Percentiles rank a stretch among this genome's conserved stretches.
phyloP scores from a whole-genome alignment of 1,140 invertebrate species.

The Oreohelix idahoensis region DNA sequence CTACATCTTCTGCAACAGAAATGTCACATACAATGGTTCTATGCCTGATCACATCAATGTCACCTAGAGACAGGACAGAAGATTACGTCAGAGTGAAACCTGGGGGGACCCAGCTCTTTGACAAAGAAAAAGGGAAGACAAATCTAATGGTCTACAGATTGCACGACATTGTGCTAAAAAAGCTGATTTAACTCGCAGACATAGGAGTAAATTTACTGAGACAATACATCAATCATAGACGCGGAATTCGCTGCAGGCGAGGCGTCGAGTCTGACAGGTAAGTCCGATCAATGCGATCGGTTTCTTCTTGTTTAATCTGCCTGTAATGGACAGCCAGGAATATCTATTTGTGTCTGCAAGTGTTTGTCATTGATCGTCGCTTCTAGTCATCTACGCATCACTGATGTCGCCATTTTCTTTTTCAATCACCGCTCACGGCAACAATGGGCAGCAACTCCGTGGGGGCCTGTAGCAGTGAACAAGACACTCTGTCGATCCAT shows the following conservation, averaged over 20 bases:
- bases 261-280: constrained; percentile 17
- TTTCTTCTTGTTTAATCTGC: constrained; percentile 26
- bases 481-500: constrained; percentile 35
- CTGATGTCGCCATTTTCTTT: constrained; percentile 10
- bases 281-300: constrained; percentile 20
- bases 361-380: constrained; percentile 33
- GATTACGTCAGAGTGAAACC: neutral
- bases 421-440: constrained; percentile 28
- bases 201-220: constrained; percentile 3
- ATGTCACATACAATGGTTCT: too few relatives aligned
- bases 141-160: neutral
- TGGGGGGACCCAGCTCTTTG: neutral
- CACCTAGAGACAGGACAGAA: too few relatives aligned
- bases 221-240: constrained; percentile 20
- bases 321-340: constrained; percentile 23
- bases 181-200: constrained; percentile 1
- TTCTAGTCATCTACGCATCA: constrained; percentile 12
- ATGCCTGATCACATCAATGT: too few relatives aligned
- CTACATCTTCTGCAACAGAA: too few relatives aligned
- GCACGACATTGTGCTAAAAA: neutral
- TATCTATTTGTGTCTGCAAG: constrained; percentile 33
- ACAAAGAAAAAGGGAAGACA: neutral
- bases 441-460: constrained; percentile 17
- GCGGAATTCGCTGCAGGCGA: neutral
- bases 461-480: constrained; percentile 24